A percentile compares a stretch with the other conserved stretches of the same genome.
phyloP scores from a whole-genome alignment of 1,140 invertebrate genomes.

The Orchestia grillus region DNA sequence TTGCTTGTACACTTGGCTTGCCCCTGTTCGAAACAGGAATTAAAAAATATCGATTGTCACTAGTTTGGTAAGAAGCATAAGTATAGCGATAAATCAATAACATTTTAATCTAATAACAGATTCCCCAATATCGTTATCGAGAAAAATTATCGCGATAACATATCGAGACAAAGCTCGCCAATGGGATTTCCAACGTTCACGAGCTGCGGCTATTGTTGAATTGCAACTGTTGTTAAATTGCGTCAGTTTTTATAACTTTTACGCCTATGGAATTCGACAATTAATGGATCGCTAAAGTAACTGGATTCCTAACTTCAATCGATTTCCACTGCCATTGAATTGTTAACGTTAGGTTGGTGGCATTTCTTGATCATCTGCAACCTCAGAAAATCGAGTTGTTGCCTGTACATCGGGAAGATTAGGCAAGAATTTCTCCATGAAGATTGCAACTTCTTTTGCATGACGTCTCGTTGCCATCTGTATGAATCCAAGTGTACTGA shows the following conservation, averaged over 20 bases:
- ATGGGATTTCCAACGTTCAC: too few relatives aligned
- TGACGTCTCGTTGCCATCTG: background rate
- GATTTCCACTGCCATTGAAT: background rate
- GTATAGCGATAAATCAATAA: too few relatives aligned
- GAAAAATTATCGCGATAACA: too few relatives aligned
- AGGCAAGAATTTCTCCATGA: background rate
- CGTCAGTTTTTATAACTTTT: background rate
- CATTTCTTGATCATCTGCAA: background rate
- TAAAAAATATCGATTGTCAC: too few relatives aligned
- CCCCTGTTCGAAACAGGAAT: too few relatives aligned
- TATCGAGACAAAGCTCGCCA: too few relatives aligned
- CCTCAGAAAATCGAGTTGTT: background rate
- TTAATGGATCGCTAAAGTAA: background rate
- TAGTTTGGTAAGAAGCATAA: too few relatives aligned
- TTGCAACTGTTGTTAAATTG: background rate
- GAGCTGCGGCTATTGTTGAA: background rate
- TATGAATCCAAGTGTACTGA: background rate
- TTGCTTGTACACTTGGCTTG: too few relatives aligned
- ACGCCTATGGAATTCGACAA: background rate
- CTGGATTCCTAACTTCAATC: background rate
- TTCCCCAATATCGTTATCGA: too few relatives aligned
- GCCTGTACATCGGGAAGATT: background rate
- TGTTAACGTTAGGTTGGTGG: background rate
- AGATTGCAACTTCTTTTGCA: background rate
- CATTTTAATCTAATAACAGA: too few relatives aligned